Base-by-base conservation (phyloP, 2,888 invertebrate genomes). In the Mechanitis mazaeus region DNA sequence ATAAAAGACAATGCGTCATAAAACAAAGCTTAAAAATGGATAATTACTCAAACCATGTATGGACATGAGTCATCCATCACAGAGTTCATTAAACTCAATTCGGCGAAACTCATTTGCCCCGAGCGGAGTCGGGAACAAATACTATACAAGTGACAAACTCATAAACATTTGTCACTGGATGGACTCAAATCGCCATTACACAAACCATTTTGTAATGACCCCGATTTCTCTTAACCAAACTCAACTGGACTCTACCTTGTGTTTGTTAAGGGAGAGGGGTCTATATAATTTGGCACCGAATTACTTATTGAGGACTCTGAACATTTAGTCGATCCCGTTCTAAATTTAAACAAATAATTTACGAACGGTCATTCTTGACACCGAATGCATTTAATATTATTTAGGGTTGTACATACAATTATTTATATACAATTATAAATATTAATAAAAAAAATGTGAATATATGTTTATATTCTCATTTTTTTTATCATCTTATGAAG, bases 311-410 rank as follows among this genome's bases (percentile, higher is more conserved):
- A 86, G 84, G 84, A 83, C 85, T 87, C 83, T 80, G 84, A 88
- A 87, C 87, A 85, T 85, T 89, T 87, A 88, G 80, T 78, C 84
- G 86, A 87, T 87, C 81, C 85, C 79, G 81, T 83, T 87, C 87
- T 87, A 90, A 89, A 89, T 89, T 88, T 85, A 81, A 87, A 87
- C 87, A 84, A 87, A 90, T 89, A 89, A 89, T 89, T 90, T 87
- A 89, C 85, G 83, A 81, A 85, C 85, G 84, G 85, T 83, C 87
- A 85, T 80, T 85, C 82, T 64, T 66, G 66, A 64, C 68, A 66
- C 64, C 60, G 56, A 65, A 56, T 62, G 62, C 75, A 71, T 71
- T 68, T 68, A 69, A 71, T 69, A 67, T 68, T 60, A 56, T 59
- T 59, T 75, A 84, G 81, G 84, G 84, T 76, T 82, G 75, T 46